phyloP scores from a whole-genome alignment of 2,797 vertebrate genomes.

The Gallinago nigripennis region DNA sequence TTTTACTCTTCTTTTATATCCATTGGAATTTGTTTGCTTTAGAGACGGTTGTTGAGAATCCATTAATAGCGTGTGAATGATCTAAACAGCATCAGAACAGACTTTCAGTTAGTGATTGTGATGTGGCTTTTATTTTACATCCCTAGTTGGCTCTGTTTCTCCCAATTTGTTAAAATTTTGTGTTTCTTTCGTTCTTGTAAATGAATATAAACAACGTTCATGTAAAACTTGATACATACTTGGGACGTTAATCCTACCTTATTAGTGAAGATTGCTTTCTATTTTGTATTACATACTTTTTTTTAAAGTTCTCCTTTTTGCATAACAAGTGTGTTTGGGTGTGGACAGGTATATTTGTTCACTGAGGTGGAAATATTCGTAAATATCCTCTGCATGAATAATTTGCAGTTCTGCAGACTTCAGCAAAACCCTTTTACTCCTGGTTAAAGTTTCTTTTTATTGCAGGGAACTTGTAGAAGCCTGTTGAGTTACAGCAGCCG shows the following conservation, averaged over 20 bases:
- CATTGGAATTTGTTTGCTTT: slow-evolving; percentile 38
- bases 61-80: not conserved
- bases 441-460: not conserved
- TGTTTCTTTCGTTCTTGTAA: not conserved
- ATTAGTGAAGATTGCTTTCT: not conserved
- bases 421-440: not conserved
- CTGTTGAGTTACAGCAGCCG: not conserved
- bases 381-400: not conserved
- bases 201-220: not conserved
- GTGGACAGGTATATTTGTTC: not conserved
- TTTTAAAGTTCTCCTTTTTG: not conserved
- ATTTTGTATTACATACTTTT: not conserved
- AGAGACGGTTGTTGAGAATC: slow-evolving; percentile 5
- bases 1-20: not conserved
- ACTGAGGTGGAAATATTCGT: not conserved
- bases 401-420: not conserved
- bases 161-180: not conserved
- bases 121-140: not conserved
- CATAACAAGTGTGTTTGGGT: not conserved
- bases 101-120: not conserved
- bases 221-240: not conserved
- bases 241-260: not conserved
- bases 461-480: not conserved
- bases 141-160: not conserved
- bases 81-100: not conserved